These are phyloP conservation scores for Otolemur garnettii DNA, from an alignment of 2,113 vertebrate genomes.

Conservation along the genomic window DNA sequence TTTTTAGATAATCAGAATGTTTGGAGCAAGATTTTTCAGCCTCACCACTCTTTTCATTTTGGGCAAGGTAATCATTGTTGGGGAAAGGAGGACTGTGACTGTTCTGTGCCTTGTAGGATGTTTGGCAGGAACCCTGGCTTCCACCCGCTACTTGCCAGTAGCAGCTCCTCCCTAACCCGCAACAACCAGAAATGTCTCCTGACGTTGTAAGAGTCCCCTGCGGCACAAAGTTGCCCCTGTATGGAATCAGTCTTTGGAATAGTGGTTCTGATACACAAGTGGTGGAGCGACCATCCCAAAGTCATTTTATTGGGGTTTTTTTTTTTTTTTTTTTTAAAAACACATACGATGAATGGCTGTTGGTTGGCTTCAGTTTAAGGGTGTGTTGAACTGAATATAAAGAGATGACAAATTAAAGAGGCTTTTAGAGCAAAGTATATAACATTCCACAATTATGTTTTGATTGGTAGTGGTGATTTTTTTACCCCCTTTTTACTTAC, in stretches of 20 bases:
- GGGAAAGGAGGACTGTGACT: neutral
- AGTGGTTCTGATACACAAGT: neutral
- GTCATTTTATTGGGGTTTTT: neutral
- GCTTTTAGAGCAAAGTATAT: neutral
- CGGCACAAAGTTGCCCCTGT: neutral
- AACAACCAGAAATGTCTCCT: neutral
- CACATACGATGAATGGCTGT: neutral
- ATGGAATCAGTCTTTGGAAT: neutral
- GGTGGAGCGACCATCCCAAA: neutral
- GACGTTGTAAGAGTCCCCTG: neutral
- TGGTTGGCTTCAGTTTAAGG: slow-evolving; percentile 8
- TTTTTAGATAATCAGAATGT: neutral
- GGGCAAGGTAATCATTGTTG: neutral
- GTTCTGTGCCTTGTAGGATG: neutral
- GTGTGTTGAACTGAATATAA: neutral
- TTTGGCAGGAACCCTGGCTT: neutral
- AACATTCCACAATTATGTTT: neutral
- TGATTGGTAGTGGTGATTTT: neutral
- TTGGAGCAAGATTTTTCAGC: neutral
- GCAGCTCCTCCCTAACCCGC: neutral
- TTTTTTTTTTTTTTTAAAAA: neutral
- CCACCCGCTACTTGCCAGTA: neutral
- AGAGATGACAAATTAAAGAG: slow-evolving; percentile 33
- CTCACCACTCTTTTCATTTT: neutral
- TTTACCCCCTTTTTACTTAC: neutral